These are phyloP conservation scores for Ischnus inquisitorius DNA, from an alignment of 2,888 invertebrate genomes.

Conservation along the genomic window DNA sequence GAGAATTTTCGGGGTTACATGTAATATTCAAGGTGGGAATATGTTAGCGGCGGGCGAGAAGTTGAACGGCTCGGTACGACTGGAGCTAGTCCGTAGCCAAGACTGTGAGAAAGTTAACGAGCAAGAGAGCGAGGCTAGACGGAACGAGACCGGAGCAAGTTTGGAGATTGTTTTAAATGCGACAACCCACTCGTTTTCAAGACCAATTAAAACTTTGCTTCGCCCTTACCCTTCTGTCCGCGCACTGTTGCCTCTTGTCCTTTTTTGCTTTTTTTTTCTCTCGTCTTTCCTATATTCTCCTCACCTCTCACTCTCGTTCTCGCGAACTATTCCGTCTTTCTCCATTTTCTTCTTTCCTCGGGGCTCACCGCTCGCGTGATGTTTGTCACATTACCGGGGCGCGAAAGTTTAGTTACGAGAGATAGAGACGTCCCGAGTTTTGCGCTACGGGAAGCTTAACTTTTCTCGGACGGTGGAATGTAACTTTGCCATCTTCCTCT, in stretches of 20 bases:
- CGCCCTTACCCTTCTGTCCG: conserved; percentile 46
- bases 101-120: conserved; percentile 37
- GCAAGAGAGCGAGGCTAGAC: conserved; percentile 63
- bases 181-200: conserved; percentile 80
- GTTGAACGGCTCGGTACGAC: conserved; percentile 23
- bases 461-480: conserved; percentile 65
- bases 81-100: conserved; percentile 11
- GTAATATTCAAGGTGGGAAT: conserved; percentile 9
- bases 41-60: conserved; percentile 28
- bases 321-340: conserved; percentile 47
- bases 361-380: conserved; percentile 70
- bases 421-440: conserved; percentile 69
- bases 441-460: conserved; percentile 28
- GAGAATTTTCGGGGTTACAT: not conserved
- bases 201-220: conserved; percentile 81
- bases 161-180: conserved; percentile 81
- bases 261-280: conserved; percentile 48
- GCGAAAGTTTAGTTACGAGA: conserved; percentile 74
- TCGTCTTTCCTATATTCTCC: conserved; percentile 57
- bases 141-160: conserved; percentile 68
- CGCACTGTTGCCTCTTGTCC: conserved; percentile 49
- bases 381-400: conserved; percentile 77
- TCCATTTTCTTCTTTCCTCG: conserved; percentile 38
- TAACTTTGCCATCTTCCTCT: conserved; percentile 70
- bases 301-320: conserved; percentile 65